Conservation (phyloP, 2,888 invertebrate genomes). For the Craniophora ligustri region DNA sequence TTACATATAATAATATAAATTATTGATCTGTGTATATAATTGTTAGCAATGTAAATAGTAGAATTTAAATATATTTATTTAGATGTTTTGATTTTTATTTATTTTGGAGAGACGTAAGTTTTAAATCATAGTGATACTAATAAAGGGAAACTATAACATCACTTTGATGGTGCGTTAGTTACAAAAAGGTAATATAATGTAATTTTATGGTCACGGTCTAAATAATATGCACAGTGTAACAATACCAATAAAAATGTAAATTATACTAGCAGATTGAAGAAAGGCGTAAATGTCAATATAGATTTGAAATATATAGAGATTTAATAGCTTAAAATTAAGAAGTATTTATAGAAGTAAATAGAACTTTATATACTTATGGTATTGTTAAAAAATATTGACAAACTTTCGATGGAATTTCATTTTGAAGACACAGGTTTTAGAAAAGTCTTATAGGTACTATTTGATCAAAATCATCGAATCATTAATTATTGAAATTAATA, state of each 20-base stretch:
- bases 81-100: constrained; percentile 68
- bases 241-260: constrained; percentile 49
- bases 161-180: constrained; percentile 71
- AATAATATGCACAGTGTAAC: constrained; percentile 71
- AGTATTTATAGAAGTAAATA: constrained; percentile 41
- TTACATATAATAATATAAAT: constrained; percentile 65
- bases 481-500: too few species aligned
- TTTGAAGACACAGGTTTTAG: too few species aligned
- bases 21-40: constrained; percentile 86
- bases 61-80: constrained; percentile 77
- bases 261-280: constrained; percentile 39
- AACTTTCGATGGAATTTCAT: background rate
- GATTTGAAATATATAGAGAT: constrained; percentile 31
- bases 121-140: constrained; percentile 63
- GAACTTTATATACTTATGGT: constrained; percentile 7
- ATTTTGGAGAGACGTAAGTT: constrained; percentile 62
- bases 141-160: constrained; percentile 53
- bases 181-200: constrained; percentile 56
- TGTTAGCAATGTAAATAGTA: constrained; percentile 85
- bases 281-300: constrained; percentile 29
- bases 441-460: too few species aligned
- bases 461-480: too few species aligned
- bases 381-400: too few species aligned
- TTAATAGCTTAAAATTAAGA: constrained; percentile 39
- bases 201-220: constrained; percentile 67